Conservation (phyloP, 2,888 invertebrate genomes). For the Drosophila incognita region DNA sequence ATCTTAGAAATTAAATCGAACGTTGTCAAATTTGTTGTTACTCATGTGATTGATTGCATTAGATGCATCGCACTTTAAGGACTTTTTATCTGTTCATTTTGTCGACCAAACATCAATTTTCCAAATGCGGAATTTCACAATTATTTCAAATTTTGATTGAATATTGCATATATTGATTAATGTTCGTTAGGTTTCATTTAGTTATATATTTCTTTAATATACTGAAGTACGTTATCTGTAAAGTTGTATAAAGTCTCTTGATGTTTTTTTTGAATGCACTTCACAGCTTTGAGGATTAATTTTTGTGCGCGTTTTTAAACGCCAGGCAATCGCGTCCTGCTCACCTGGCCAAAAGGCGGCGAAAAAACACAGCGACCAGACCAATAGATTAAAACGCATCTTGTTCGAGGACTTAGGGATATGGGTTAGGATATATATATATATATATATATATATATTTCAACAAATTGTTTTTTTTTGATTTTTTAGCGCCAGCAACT, state of each 20-base stretch:
- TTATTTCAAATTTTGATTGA: background rate
- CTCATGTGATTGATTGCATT: conserved; percentile 46
- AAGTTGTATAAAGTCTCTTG: background rate
- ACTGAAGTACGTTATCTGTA: background rate
- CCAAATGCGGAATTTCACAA: background rate
- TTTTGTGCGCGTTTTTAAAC: conserved; percentile 20
- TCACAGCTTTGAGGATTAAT: conserved; percentile 7
- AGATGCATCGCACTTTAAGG: conserved; percentile 2
- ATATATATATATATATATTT: conserved; percentile 8
- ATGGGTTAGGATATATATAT: conserved; percentile 5
- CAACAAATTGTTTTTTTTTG: background rate
- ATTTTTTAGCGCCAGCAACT: background rate
- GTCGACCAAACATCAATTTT: conserved; percentile 7
- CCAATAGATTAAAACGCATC: conserved; percentile 51
- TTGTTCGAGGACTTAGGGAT: conserved; percentile 13
- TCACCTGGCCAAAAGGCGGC: conserved; percentile 60
- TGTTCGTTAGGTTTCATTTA: background rate
- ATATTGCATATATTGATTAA: conserved; percentile 1
- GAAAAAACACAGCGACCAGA: conserved; percentile 44
- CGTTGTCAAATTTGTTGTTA: conserved; percentile 14
- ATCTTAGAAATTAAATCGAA: conserved; percentile 52
- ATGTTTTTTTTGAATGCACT: conserved; percentile 4
- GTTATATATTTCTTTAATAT: background rate
- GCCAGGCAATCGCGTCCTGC: conserved; percentile 10
- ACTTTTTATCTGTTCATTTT: conserved; percentile 4